Conservation (phyloP, 1,140 invertebrate genomes). For the Trichoplusia ni region DNA sequence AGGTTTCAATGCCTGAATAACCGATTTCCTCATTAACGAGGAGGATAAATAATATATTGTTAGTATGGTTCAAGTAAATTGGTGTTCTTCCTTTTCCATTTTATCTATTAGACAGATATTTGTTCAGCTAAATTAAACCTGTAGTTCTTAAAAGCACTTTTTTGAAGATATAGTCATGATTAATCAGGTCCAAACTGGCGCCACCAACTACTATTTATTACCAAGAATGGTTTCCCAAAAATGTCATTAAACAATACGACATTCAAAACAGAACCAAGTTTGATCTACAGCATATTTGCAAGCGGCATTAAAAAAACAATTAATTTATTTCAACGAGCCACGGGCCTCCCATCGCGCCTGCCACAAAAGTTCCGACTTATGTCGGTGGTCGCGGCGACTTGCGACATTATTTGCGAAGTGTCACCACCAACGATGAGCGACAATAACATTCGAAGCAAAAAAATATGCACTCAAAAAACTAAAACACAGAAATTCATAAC, state of each 20-base stretch:
- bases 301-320: slow-evolving; percentile 14
- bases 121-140: no score
- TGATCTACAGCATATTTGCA: slow-evolving; percentile 21
- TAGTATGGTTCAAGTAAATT: no score
- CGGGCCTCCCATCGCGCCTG: slow-evolving; percentile 21
- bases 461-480: not conserved
- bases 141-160: no score
- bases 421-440: slow-evolving; percentile 56
- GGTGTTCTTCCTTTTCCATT: no score
- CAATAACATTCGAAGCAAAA: slow-evolving; percentile 36
- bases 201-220: no score
- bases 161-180: no score
- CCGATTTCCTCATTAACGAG: no score
- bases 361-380: slow-evolving; percentile 40
- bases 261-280: not conserved
- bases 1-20: not conserved
- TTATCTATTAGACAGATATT: no score
- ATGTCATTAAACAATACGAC: not conserved
- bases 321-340: slow-evolving; percentile 33
- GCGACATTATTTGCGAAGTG: slow-evolving; percentile 58
- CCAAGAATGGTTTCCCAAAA: no score
- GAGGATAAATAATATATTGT: no score
- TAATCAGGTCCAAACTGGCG: no score
- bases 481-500: not conserved
- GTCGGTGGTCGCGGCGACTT: slow-evolving; percentile 45